A percentile compares a stretch with the other conserved stretches of the same genome.
Conservation (phyloP, 2,797 vertebrate genomes). For the Tenualosa thibaudeaui region DNA sequence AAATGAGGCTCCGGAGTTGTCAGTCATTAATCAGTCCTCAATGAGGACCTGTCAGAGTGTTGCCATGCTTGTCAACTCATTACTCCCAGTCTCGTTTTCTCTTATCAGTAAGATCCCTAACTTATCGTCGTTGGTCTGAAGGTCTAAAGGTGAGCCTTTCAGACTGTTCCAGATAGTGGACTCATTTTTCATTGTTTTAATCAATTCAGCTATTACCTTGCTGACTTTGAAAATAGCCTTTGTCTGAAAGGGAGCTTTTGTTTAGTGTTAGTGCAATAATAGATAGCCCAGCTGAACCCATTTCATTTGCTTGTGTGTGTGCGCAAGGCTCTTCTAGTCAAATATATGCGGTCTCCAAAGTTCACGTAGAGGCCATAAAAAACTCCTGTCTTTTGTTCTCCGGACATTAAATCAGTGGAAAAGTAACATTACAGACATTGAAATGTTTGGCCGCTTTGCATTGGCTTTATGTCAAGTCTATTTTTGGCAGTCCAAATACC, state of each 20-base stretch:
- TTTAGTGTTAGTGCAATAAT: slow-evolving; percentile 13
- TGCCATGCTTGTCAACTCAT: slow-evolving; percentile 79
- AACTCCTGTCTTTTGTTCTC: slow-evolving; percentile 46
- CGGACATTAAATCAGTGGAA: slow-evolving; percentile 69
- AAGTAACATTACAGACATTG: slow-evolving; percentile 62
- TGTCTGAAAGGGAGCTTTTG: slow-evolving; percentile 38
- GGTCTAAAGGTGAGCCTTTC: slow-evolving; percentile 72
- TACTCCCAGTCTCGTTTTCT: slow-evolving; percentile 73
- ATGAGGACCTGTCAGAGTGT: slow-evolving; percentile 80
- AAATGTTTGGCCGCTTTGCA: slow-evolving; percentile 69
- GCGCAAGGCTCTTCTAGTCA: slow-evolving; percentile 10
- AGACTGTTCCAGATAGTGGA: slow-evolving; percentile 35
- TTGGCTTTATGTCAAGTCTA: slow-evolving; percentile 72
- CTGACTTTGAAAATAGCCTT: slow-evolving; percentile 23
- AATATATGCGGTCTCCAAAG: slow-evolving; percentile 45
- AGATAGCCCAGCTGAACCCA: neutral
- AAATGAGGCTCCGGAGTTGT: slow-evolving; percentile 71
- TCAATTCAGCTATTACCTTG: slow-evolving; percentile 39
- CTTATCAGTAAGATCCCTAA: slow-evolving; percentile 80
- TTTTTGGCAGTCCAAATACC: slow-evolving; percentile 69
- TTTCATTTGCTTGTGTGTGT: slow-evolving; percentile 2
- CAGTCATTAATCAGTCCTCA: slow-evolving; percentile 85
- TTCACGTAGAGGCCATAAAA: slow-evolving; percentile 45
- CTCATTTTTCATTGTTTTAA: slow-evolving; percentile 45
- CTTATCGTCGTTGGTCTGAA: slow-evolving; percentile 73